Conservation (phyloP, 2,888 invertebrate genomes). For the Nephrotoma flavescens region DNA sequence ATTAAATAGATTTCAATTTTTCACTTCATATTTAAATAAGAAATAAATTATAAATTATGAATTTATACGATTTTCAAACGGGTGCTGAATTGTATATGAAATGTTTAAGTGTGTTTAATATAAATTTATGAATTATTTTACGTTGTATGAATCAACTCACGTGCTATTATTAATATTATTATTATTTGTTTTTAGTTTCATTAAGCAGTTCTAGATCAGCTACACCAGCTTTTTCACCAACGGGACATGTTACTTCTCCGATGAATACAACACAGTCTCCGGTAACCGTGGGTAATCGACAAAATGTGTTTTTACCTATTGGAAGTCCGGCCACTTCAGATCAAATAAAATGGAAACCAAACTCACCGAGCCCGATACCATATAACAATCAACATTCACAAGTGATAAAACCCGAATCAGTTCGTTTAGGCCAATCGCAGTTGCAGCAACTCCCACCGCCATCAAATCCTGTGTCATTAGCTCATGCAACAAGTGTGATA, state of each 20-base stretch:
- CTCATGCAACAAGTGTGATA: constrained; percentile 63
- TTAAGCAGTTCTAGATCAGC: constrained; percentile 86
- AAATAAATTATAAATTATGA: constrained; percentile 16
- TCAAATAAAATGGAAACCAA: constrained; percentile 25
- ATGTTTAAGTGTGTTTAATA: constrained; percentile 25
- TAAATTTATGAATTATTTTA: not conserved
- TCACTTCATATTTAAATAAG: not conserved
- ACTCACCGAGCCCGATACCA: constrained; percentile 28
- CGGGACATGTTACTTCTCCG: constrained; percentile 51
- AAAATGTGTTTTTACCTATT: constrained; percentile 88
- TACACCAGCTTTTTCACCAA: constrained; percentile 74
- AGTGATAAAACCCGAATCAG: constrained; percentile 51
- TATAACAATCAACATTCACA: constrained; percentile 27
- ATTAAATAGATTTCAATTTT: not conserved
- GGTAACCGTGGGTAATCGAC: constrained; percentile 55
- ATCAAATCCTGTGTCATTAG: constrained; percentile 25
- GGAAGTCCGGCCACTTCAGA: constrained; percentile 42
- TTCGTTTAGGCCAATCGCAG: constrained; percentile 39
- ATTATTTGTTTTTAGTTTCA: constrained; percentile 48
- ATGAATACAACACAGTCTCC: constrained; percentile 48
- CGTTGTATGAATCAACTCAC: not conserved
- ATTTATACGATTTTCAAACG: constrained; percentile 25
- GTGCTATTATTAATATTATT: not conserved
- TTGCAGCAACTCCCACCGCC: constrained; percentile 19
- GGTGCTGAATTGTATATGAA: constrained; percentile 28